These are phyloP conservation scores for Gallinago jamesoni DNA, from an alignment of 2,113 vertebrate genomes.

Conservation along the genomic window DNA sequence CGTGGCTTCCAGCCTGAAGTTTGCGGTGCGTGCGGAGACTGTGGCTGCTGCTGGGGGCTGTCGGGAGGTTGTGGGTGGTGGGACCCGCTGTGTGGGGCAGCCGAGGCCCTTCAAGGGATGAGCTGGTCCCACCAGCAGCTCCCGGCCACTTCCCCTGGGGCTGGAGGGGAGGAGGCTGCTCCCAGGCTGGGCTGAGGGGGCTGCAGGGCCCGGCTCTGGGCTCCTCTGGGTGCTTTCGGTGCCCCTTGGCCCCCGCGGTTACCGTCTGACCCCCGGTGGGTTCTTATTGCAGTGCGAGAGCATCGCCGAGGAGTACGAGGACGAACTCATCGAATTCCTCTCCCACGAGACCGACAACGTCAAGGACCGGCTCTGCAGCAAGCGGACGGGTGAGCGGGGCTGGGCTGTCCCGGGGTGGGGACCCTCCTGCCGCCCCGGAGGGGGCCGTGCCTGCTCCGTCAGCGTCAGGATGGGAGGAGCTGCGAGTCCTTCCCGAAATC, in stretches of 20 bases:
- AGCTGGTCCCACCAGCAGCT: background rate
- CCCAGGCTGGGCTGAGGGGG: fast-evolving
- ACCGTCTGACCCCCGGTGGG: fast-evolving
- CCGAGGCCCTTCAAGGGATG: background rate
- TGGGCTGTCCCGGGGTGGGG: fast-evolving
- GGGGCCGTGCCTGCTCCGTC: fast-evolving
- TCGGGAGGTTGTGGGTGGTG: fast-evolving
- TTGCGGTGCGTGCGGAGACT: constrained; percentile 76
- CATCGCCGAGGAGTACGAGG: constrained; percentile 93
- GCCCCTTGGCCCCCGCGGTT: fast-evolving
- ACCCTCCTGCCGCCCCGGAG: background rate
- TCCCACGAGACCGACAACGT: constrained; percentile 89
- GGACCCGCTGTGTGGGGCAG: fast-evolving
- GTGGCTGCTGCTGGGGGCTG: fast-evolving
- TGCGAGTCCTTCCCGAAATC: no score
- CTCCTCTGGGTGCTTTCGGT: background rate
- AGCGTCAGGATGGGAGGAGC: fast-evolving
- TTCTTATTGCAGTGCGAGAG: constrained; percentile 85
- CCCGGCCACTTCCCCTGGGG: fast-evolving
- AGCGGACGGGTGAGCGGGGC: constrained; percentile 84
- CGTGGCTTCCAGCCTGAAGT: constrained; percentile 86
- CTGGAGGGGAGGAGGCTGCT: background rate
- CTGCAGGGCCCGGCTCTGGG: fast-evolving
- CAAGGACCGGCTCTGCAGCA: constrained; percentile 96
- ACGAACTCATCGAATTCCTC: constrained; percentile 95